phyloP scores from a whole-genome alignment of 2,113 vertebrate genomes.

The Orthonyx spaldingii region DNA sequence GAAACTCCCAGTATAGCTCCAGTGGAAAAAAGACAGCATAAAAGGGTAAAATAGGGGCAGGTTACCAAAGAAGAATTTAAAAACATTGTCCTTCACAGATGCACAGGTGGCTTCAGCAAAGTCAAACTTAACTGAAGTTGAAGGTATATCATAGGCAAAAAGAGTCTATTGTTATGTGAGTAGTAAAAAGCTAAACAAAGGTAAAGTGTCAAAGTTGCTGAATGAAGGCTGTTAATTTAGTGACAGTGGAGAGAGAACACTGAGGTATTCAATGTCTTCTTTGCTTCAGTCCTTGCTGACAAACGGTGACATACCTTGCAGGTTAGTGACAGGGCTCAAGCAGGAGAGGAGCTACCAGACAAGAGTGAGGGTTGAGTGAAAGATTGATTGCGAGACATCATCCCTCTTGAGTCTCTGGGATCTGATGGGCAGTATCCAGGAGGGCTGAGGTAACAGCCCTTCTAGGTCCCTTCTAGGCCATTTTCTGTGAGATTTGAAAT shows the following conservation, averaged over 20 bases:
- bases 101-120: background rate
- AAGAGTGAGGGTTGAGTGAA: background rate
- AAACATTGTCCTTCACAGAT: background rate
- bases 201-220: background rate
- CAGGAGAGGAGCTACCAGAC: background rate
- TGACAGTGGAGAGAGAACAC: background rate
- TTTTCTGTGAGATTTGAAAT: background rate
- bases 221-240: background rate
- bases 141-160: background rate
- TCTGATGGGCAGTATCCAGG: background rate
- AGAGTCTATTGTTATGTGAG: background rate
- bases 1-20: background rate
- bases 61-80: background rate
- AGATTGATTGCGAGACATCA: background rate
- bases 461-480: fast-evolving
- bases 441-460: background rate
- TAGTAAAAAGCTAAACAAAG: background rate
- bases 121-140: background rate
- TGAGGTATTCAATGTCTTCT: background rate
- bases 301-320: background rate
- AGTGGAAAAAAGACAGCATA: background rate
- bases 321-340: background rate
- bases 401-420: background rate
- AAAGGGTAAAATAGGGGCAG: background rate
- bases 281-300: background rate